Conservation (phyloP, 2,888 invertebrate species). For the Leptura quadrifasciata region DNA sequence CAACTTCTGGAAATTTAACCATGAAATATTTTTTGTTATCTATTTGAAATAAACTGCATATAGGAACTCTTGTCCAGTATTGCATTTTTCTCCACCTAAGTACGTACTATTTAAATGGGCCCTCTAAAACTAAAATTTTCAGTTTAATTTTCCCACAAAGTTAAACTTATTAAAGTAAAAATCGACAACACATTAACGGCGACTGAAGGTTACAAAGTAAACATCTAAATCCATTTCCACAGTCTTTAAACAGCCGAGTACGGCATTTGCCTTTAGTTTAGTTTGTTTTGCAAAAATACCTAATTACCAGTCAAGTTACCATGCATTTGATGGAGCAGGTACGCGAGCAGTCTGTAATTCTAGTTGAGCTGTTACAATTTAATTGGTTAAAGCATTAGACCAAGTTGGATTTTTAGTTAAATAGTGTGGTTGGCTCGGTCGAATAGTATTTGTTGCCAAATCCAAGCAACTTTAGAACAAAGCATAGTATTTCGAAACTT, state of each 20-base stretch:
- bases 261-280: neutral
- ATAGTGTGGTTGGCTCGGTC: slow-evolving; percentile 43
- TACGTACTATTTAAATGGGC: no score
- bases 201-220: neutral
- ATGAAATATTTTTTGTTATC: no score
- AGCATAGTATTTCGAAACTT: slow-evolving; percentile 48
- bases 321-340: neutral
- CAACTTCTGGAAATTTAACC: no score
- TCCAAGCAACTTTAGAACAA: slow-evolving; percentile 43
- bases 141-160: no score
- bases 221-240: neutral
- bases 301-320: neutral
- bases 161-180: no score
- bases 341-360: neutral
- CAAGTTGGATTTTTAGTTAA: slow-evolving; percentile 46
- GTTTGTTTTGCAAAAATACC: neutral
- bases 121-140: no score
- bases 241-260: neutral
- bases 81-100: no score
- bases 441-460: slow-evolving; percentile 44
- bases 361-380: slow-evolving; percentile 28
- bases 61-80: no score
- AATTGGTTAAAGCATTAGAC: slow-evolving; percentile 38
- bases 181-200: neutral
- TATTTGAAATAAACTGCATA: no score